phyloP scores from a whole-genome alignment of 1,140 invertebrate genomes.

The Drosophila sp. region DNA sequence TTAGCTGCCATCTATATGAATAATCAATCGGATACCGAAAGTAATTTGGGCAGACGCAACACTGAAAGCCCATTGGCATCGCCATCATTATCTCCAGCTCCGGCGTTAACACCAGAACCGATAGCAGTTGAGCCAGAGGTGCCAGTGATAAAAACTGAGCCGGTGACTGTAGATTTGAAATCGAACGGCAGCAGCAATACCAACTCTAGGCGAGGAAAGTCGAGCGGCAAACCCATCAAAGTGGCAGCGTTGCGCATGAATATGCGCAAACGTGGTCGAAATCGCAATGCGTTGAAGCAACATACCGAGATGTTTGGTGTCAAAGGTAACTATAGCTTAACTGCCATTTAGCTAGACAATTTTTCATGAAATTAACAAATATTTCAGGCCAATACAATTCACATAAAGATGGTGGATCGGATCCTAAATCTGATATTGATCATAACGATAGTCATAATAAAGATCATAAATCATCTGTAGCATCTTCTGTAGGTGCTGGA shows the following conservation, averaged over 20 bases:
- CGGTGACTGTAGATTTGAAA: not conserved
- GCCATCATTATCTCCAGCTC: conserved; percentile 29
- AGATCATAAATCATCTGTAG: conserved; percentile 13
- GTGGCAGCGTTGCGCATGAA: conserved; percentile 67
- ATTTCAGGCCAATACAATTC: conserved; percentile 16
- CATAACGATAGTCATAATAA: conserved; percentile 15
- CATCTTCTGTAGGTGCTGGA: conserved; percentile 19
- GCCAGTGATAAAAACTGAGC: conserved; percentile 8
- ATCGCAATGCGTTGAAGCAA: conserved; percentile 60
- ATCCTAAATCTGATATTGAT: conserved; percentile 7
- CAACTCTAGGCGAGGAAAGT: conserved; percentile 37
- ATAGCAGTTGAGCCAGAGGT: conserved; percentile 24
- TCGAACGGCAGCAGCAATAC: conserved; percentile 27
- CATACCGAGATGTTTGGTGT: conserved; percentile 73
- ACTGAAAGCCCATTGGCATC: conserved; percentile 42
- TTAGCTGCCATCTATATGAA: conserved; percentile 26
- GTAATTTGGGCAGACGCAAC: conserved; percentile 60
- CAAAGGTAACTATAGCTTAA: conserved; percentile 43
- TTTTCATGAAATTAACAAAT: not conserved
- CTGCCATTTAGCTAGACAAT: not conserved
- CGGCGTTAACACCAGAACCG: conserved; percentile 7
- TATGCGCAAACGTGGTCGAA: conserved; percentile 62
- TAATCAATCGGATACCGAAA: conserved; percentile 80
- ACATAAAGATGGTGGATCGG: conserved; percentile 25
- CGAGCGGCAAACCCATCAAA: conserved; percentile 46